Evolutionary conservation across 2,113 vertebrate genomes (phyloP).

Genomic region (Trematomus loennbergii): DNA sequence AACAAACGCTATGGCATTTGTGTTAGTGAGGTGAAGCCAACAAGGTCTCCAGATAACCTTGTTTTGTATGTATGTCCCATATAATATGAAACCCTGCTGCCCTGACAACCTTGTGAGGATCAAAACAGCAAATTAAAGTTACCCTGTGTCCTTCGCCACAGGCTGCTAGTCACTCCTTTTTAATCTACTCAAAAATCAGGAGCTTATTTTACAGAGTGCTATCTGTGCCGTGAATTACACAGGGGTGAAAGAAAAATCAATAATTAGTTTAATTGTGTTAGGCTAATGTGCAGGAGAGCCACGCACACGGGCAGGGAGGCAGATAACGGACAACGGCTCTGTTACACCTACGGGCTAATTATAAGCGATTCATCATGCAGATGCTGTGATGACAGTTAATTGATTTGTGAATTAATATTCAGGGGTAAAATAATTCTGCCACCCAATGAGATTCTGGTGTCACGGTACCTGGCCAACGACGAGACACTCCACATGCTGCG

Average conservation of each 20-base stretch:
- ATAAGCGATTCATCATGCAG: slow-evolving; percentile 72
- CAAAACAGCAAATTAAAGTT: slow-evolving; percentile 34
- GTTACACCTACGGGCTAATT: slow-evolving; percentile 75
- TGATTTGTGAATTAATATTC: slow-evolving; percentile 76
- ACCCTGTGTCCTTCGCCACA: slow-evolving; percentile 5
- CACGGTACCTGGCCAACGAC: slow-evolving; percentile 32
- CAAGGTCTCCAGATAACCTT: slow-evolving; percentile 72
- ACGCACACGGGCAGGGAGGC: slow-evolving; percentile 20
- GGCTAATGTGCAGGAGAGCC: slow-evolving; percentile 66
- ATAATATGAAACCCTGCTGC: slow-evolving; percentile 29
- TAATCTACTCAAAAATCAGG: slow-evolving; percentile 57
- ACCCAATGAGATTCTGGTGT: slow-evolving; percentile 34
- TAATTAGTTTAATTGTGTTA: slow-evolving; percentile 73
- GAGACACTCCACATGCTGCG: slow-evolving; percentile 18
- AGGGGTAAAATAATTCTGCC: slow-evolving; percentile 50
- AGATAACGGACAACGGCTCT: slow-evolving; percentile 59
- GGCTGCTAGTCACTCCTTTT: not conserved
- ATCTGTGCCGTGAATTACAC: slow-evolving; percentile 54
- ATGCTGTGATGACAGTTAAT: slow-evolving; percentile 68
- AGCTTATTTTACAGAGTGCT: slow-evolving; percentile 42
- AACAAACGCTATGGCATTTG: slow-evolving; percentile 54
- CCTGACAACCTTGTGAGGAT: slow-evolving; percentile 2
- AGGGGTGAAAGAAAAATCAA: slow-evolving; percentile 71
- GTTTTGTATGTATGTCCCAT: slow-evolving; percentile 42
- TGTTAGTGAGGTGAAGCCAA: slow-evolving; percentile 50